phyloP scores from a whole-genome alignment of 2,113 vertebrate genomes.

The Pelodiscus sinensis region DNA sequence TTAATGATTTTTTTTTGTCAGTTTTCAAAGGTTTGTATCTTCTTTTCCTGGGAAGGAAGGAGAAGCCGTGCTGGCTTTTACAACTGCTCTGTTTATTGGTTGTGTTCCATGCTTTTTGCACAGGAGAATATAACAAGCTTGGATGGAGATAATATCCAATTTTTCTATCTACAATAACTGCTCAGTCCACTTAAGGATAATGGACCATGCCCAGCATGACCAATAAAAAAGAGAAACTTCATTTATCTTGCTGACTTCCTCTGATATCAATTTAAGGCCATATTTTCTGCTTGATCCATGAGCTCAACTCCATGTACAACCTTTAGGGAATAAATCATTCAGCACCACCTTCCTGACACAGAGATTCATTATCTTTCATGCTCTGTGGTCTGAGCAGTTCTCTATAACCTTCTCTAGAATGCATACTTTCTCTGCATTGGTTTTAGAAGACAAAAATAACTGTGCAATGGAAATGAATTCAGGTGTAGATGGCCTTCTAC shows the following conservation, averaged over 20 bases:
- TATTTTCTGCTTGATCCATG: slow-evolving; percentile 40
- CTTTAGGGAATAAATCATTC: slow-evolving; percentile 28
- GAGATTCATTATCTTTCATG: slow-evolving; percentile 43
- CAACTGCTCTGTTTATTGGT: slow-evolving; percentile 52
- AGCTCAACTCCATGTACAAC: neutral
- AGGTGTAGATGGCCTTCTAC: slow-evolving; percentile 19
- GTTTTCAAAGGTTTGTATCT: slow-evolving; percentile 51
- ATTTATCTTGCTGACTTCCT: slow-evolving; percentile 57
- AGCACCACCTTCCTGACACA: slow-evolving; percentile 51
- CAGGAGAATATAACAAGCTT: slow-evolving; percentile 36
- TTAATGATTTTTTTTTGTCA: slow-evolving; percentile 9
- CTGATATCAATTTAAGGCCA: slow-evolving; percentile 4
- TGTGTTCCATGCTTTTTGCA: slow-evolving; percentile 25
- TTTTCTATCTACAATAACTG: slow-evolving; percentile 42
- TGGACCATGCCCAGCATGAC: slow-evolving; percentile 48
- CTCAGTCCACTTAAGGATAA: slow-evolving; percentile 54
- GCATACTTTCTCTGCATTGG: slow-evolving; percentile 34
- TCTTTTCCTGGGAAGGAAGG: neutral
- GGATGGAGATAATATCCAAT: slow-evolving; percentile 34
- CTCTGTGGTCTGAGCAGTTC: slow-evolving; percentile 36
- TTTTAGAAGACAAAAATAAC: slow-evolving; percentile 31
- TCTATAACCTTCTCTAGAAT: slow-evolving; percentile 34
- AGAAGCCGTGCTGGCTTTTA: slow-evolving; percentile 11
- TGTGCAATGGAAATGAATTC: slow-evolving; percentile 41
- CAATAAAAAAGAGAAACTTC: slow-evolving; percentile 32